These are phyloP conservation scores for Drusus annulatus DNA, from an alignment of 1,140 invertebrate genomes.

Conservation along the genomic window DNA sequence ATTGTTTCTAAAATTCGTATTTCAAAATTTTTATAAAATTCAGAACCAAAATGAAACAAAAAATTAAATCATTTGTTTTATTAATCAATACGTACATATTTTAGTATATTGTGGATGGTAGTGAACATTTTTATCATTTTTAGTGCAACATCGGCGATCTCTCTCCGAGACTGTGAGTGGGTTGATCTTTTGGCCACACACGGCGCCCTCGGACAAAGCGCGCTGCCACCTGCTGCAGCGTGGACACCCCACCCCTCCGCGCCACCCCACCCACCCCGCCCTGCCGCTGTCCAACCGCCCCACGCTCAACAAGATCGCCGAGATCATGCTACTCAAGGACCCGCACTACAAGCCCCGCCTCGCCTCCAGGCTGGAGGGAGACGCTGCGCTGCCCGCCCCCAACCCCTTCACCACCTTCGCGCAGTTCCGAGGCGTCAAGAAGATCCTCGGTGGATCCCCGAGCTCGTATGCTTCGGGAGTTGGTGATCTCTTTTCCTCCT, in stretches of 20 bases:
- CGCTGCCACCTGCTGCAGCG: slow-evolving; percentile 76
- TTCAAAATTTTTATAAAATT: too few relatives aligned
- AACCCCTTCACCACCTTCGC: slow-evolving; percentile 82
- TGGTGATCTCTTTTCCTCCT: slow-evolving; percentile 77
- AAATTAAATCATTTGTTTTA: too few relatives aligned
- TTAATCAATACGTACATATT: too few relatives aligned
- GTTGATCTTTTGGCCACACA: slow-evolving; percentile 71
- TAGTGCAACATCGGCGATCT: slow-evolving; percentile 77
- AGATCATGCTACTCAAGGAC: slow-evolving; percentile 85
- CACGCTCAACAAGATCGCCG: slow-evolving; percentile 76
- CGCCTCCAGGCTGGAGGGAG: neutral
- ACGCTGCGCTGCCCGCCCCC: neutral
- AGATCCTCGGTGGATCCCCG: slow-evolving; percentile 78
- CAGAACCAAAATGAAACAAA: too few relatives aligned
- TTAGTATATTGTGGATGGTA: neutral
- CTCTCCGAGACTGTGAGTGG: slow-evolving; percentile 77
- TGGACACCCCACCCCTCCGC: slow-evolving; percentile 46
- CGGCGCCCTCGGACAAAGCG: slow-evolving; percentile 80
- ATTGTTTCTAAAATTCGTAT: too few relatives aligned
- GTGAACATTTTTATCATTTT: slow-evolving; percentile 35
- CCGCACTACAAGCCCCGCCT: slow-evolving; percentile 78
- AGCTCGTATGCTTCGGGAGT: slow-evolving; percentile 66
- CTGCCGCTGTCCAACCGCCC: slow-evolving; percentile 61
- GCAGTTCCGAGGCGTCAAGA: slow-evolving; percentile 81
- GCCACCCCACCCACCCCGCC: slow-evolving; percentile 61